Evolutionary conservation across 2,797 vertebrate species (phyloP).

Genomic region (Acanthis flammea): DNA sequence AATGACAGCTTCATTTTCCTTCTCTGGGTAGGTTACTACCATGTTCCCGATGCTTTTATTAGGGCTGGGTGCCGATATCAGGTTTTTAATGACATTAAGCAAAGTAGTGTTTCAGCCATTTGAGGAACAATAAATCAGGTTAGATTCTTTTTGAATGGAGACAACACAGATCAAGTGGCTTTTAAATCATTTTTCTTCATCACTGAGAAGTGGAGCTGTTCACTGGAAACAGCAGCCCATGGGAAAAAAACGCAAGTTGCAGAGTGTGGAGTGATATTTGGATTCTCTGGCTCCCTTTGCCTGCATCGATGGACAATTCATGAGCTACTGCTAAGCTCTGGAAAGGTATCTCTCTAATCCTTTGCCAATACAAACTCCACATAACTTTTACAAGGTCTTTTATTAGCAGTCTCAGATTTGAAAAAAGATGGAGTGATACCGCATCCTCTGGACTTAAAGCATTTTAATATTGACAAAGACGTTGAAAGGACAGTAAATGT

Average conservation of each 20-base stretch:
- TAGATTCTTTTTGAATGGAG: slow-evolving; percentile 59
- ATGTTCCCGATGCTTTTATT: slow-evolving; percentile 65
- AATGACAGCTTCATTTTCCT: slow-evolving; percentile 77
- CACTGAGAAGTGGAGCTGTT: slow-evolving; percentile 18
- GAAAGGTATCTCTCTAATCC: slow-evolving; percentile 63
- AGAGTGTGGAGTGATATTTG: slow-evolving; percentile 3
- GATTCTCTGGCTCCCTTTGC: slow-evolving; percentile 48
- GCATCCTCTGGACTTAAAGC: slow-evolving; percentile 19
- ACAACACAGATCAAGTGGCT: slow-evolving; percentile 62
- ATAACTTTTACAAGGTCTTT: slow-evolving; percentile 56
- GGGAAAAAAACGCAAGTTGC: not conserved
- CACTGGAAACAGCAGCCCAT: slow-evolving; percentile 4
- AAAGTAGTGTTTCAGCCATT: slow-evolving; percentile 66
- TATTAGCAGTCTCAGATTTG: slow-evolving; percentile 38
- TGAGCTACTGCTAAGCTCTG: slow-evolving; percentile 55
- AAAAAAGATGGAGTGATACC: slow-evolving; percentile 27
- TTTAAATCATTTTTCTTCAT: slow-evolving; percentile 67
- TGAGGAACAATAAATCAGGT: slow-evolving; percentile 68
- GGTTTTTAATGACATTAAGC: slow-evolving; percentile 65
- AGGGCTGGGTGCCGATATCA: slow-evolving; percentile 54
- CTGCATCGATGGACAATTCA: slow-evolving; percentile 60
- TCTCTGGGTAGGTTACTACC: slow-evolving; percentile 56
- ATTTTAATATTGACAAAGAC: not conserved
- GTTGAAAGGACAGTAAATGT: not conserved
- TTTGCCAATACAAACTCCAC: slow-evolving; percentile 58